Base-by-base conservation (phyloP, 2,888 invertebrate species). In the Coecobrya sp. region DNA sequence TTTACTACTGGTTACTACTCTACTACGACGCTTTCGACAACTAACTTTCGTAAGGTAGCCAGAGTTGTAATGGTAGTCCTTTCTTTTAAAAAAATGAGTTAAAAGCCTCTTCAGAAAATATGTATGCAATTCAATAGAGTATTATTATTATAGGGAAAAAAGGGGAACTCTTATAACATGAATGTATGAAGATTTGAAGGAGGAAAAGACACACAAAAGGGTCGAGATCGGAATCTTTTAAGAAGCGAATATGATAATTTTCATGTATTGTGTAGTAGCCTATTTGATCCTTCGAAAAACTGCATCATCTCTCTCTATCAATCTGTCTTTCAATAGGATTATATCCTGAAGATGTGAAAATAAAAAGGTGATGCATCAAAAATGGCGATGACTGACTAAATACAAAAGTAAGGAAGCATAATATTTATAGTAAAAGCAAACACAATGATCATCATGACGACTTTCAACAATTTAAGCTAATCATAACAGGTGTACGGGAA, bases 31-130 rank as follows among this genome's bases (percentile, higher is more conserved):
- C 45, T 70, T 86, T 55, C 36, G 82, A 89, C 70, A 49, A 89
- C 82, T 70, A n/a, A 81, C 89, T 68, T 89, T 49, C n/a, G n/a
- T n/a, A n/a, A 89, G 30, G 36, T 55, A 36, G 59, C 52, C 88
- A 36, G n/a, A n/a, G n/a, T n/a, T n/a, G n/a, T n/a, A n/a, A n/a
- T n/a, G n/a, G n/a, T n/a, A n/a, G 65, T 70, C 82, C 70, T 73
- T 87, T 87, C 86, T 86, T n/a, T n/a, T 52, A 73, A 86, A 86
- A 65, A 82, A 65, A 82, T 79, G 65, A 89, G 89, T 68, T 65
- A 89, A 81, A 65, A 88, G 59, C 49, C 49, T 55, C 79, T 88
- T 65, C 27, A 45, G n/a, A 87, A 79, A 87, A 65, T 59, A 8
- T 62, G 27, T 11, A 13, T 36, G 11, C 16, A 82, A 55, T 36